Base-by-base conservation (phyloP, 2,797 vertebrate genomes). In the Hoplostethus atlanticus region DNA sequence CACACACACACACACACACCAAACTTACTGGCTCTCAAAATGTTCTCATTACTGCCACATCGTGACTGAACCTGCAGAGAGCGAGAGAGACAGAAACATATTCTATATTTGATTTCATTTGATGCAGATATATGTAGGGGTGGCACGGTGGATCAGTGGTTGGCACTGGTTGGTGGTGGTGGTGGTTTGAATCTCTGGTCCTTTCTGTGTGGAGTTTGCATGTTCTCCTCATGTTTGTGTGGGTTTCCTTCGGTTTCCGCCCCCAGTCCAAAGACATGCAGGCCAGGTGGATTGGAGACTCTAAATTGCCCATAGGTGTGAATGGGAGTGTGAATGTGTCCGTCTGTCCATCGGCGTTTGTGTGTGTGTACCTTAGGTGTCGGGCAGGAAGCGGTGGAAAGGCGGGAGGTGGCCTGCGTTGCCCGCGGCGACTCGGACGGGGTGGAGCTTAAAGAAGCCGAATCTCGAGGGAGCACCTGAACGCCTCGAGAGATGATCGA, bases 41-140 rank as follows among this genome's bases (percentile, higher is more conserved):
- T 99, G 91, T 99, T 99, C 93, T 99, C 98, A 88, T 99, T 99
- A 93, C 98, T 99, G 94, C 98, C 97, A 94, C 97, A 99, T 89
- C 98, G 96, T 66, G 98, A 99, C 93, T 99, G 98, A 87, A 99
- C 98, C 98, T 99, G 95, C 77, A 95, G 89, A 21, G 21, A 21
- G 21, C 21, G 21, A 94, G 83, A 50, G 11, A 88, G 38, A 72
- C 56, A 86, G 28, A 87, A 65, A 84, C 12, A 84, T 65, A 66
- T 74, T 79, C 73, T 81, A 67, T 42, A 70, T 76, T 81, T 81
- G 73, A 50, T 73, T 53, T 6, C 52, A 48, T 61, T 73, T 46
- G 40, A 79, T 66, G 54, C 10, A 79, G 65, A 80, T 56, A 30
- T 72, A 47, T 57, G 47, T 51, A 58, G 31, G 30, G 52, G 36